A percentile compares a stretch with the other conserved stretches of the same genome.
These are phyloP conservation scores for Coecobrya sp. DNA, from an alignment of 2,888 invertebrate species.

Conservation along the genomic window DNA sequence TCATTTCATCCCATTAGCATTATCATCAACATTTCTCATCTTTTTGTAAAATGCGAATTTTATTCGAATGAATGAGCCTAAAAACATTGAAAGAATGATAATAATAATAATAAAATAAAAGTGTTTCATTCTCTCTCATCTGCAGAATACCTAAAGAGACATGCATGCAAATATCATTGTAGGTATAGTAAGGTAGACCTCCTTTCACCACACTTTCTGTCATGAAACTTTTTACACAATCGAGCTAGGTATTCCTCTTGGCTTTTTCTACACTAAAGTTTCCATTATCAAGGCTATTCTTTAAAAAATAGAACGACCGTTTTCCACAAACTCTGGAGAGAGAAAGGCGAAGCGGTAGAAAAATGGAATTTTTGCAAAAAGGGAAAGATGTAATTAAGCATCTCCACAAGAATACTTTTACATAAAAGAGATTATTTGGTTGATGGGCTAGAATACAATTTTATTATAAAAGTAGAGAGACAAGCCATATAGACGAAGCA, in stretches of 20 bases:
- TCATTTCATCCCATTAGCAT: constrained; percentile 62
- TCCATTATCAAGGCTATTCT: constrained; percentile 12
- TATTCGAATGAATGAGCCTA: constrained; percentile 51
- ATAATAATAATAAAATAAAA: constrained; percentile 3
- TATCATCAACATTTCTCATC: constrained; percentile 48
- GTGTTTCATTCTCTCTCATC: background rate
- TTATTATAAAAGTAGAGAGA: constrained; percentile 48
- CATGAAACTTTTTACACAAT: constrained; percentile 9
- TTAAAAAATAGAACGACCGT: background rate
- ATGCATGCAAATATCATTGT: background rate
- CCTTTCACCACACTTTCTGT: background rate
- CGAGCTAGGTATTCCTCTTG: background rate
- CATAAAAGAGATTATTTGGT: constrained; percentile 67
- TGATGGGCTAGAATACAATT: constrained; percentile 47
- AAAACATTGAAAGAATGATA: constrained; percentile 55
- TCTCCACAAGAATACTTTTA: constrained; percentile 39
- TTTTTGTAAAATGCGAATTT: constrained; percentile 33
- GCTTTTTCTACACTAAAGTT: background rate
- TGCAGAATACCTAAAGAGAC: background rate
- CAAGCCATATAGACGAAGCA: background rate
- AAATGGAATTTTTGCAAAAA: constrained; percentile 2
- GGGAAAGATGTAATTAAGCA: constrained; percentile 70
- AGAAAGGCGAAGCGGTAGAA: background rate
- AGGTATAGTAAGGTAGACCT: background rate
- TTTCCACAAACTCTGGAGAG: background rate